These are phyloP conservation scores for Halcyon leucocephala DNA, from an alignment of 2,797 vertebrate genomes.

Conservation along the genomic window DNA sequence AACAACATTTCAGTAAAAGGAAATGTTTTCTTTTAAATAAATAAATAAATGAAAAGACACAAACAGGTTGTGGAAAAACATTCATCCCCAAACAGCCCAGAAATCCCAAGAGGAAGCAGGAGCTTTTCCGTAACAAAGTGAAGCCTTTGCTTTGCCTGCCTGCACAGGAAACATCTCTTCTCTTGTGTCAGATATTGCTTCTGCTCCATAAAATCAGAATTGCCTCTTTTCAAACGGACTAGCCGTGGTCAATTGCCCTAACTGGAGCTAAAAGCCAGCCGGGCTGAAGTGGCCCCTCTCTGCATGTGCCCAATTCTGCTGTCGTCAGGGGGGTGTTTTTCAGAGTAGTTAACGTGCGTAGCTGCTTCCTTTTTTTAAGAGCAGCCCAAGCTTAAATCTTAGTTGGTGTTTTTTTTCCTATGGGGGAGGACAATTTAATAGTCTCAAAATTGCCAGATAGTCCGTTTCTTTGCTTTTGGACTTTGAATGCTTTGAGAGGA, in stretches of 20 bases:
- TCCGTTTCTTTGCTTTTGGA: neutral
- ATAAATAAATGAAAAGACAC: neutral
- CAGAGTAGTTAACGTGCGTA: fast-evolving
- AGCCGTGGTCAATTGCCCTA: neutral
- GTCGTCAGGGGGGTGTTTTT: neutral
- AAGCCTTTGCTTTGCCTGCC: neutral
- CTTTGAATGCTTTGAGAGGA: neutral
- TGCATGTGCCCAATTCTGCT: neutral
- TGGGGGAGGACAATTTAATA: neutral
- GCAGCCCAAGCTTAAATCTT: neutral
- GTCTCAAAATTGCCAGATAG: neutral
- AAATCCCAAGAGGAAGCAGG: neutral
- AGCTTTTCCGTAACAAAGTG: neutral
- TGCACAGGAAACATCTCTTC: neutral
- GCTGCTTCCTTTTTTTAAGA: neutral
- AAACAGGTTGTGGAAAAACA: slow-evolving; percentile 12
- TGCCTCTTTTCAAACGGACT: neutral
- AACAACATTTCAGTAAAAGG: slow-evolving; percentile 22
- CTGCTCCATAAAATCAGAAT: slow-evolving; percentile 1
- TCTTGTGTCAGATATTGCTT: neutral
- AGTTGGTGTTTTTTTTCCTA: neutral
- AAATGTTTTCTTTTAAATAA: neutral
- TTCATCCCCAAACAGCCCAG: neutral
- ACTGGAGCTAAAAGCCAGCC: neutral
- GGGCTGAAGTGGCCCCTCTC: neutral